Evolutionary conservation across 2,113 vertebrate genomes (phyloP).

Genomic region (Eira barbara): DNA sequence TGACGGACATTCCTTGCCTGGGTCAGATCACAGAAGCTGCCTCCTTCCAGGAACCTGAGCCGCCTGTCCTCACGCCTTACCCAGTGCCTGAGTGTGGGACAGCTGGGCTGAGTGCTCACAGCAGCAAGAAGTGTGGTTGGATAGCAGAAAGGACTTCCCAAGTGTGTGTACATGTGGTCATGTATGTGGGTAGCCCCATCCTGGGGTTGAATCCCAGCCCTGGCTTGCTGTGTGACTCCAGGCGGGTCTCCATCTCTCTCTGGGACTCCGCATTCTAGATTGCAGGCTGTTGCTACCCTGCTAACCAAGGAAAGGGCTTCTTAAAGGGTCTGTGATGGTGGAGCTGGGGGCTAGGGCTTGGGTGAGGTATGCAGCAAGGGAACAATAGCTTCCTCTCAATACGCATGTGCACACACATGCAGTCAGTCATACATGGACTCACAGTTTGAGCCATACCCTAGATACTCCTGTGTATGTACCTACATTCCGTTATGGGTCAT

Average conservation of each 20-base stretch:
- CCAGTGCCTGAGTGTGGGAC: slow-evolving; percentile 44
- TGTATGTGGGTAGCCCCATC: background rate
- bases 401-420: background rate
- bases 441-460: background rate
- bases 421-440: rapidly evolving
- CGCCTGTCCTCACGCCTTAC: slow-evolving; percentile 61
- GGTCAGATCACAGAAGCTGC: slow-evolving; percentile 70
- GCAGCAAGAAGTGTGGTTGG: slow-evolving; percentile 45
- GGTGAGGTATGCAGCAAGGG: background rate
- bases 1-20: slow-evolving; percentile 70
- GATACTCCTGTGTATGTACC: background rate
- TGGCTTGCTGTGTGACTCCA: background rate
- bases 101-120: slow-evolving; percentile 54
- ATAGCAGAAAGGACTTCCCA: slow-evolving; percentile 42
- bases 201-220: background rate
- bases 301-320: background rate
- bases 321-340: background rate
- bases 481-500: background rate
- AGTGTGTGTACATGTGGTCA: background rate
- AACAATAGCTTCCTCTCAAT: background rate
- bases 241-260: background rate
- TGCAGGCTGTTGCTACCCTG: background rate
- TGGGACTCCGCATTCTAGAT: background rate
- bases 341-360: background rate
- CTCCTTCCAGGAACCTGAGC: slow-evolving; percentile 76